A percentile compares a stretch with the other conserved stretches of the same genome.
phyloP scores from a whole-genome alignment of 2,113 vertebrate species.

The Zootoca vivipara region DNA sequence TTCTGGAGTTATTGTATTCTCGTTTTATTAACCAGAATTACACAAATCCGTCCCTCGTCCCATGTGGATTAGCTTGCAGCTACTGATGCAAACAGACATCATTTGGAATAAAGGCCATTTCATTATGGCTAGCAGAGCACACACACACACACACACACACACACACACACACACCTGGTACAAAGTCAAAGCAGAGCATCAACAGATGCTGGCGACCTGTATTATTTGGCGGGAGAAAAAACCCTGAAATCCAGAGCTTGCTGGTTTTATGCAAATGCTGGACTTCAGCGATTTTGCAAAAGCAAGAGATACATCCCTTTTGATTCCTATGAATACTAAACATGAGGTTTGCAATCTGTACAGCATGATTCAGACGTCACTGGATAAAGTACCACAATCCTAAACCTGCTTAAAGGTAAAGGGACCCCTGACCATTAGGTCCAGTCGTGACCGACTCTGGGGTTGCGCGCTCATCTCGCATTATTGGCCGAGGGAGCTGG shows the following conservation, averaged over 20 bases:
- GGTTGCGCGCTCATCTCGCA: too few species aligned
- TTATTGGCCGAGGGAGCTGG: too few species aligned
- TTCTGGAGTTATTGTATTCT: neutral
- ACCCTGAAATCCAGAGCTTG: neutral
- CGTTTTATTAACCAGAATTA: slow-evolving; percentile 24
- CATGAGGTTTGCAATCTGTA: slow-evolving; percentile 39
- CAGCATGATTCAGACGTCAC: slow-evolving; percentile 21
- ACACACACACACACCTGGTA: accelerated
- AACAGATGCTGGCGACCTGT: neutral
- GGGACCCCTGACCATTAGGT: too few species aligned
- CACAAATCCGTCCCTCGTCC: neutral
- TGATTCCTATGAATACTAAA: slow-evolving; percentile 19
- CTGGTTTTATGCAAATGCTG: neutral
- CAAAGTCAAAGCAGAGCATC: slow-evolving; percentile 7
- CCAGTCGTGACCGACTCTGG: too few species aligned
- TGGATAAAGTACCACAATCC: neutral
- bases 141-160: too few species aligned
- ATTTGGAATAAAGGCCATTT: neutral
- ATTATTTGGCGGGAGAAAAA: neutral
- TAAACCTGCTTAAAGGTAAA: too few species aligned
- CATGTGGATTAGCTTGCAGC: slow-evolving; percentile 25
- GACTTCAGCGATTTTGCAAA: neutral
- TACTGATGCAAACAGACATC: neutral
- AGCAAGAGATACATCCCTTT: slow-evolving; percentile 9
- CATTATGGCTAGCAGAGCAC: slow-evolving; percentile 1